phyloP scores from a whole-genome alignment of 23 tunicate genomes.

The Trididemnum miniatum region DNA sequence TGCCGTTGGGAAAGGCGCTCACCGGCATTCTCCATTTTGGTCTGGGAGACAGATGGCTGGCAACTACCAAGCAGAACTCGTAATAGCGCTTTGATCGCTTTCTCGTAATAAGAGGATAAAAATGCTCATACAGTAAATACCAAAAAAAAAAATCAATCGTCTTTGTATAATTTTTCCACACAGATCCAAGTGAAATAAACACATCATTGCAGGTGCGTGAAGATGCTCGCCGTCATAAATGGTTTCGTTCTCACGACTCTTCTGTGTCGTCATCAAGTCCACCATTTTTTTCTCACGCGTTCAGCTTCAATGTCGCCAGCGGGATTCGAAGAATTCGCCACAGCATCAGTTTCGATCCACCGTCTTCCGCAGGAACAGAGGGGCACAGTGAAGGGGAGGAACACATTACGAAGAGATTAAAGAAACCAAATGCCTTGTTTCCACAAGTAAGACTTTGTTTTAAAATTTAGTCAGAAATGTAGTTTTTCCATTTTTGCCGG shows the following conservation, averaged over 20 bases:
- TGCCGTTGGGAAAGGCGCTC: too few species aligned
- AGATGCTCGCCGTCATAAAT: slow-evolving; percentile 68
- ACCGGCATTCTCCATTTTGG: too few species aligned
- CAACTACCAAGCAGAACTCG: too few species aligned
- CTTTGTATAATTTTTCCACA: too few species aligned
- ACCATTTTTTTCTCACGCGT: slow-evolving; percentile 33
- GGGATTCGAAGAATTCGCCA: slow-evolving; percentile 67
- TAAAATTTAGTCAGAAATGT: too few species aligned
- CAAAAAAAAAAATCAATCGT: too few species aligned
- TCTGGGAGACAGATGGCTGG: too few species aligned
- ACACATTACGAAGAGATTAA: neutral
- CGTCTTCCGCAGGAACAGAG: slow-evolving; percentile 28
- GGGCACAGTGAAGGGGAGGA: neutral
- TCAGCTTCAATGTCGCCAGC: slow-evolving; percentile 65
- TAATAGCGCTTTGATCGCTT: too few species aligned
- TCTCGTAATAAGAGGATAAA: too few species aligned
- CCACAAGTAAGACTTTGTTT: slow-evolving; percentile 21
- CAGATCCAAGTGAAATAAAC: too few species aligned
- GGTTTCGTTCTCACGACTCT: slow-evolving; percentile 36
- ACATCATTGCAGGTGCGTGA: slow-evolving; percentile 57
- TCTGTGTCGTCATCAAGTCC: slow-evolving; percentile 4
- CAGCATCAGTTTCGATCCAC: slow-evolving; percentile 77
- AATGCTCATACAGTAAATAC: too few species aligned
- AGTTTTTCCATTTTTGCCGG: too few species aligned
- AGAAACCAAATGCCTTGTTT: slow-evolving; percentile 5